Conservation (phyloP, 1,140 invertebrate species). For the Riptortus pedestris region DNA sequence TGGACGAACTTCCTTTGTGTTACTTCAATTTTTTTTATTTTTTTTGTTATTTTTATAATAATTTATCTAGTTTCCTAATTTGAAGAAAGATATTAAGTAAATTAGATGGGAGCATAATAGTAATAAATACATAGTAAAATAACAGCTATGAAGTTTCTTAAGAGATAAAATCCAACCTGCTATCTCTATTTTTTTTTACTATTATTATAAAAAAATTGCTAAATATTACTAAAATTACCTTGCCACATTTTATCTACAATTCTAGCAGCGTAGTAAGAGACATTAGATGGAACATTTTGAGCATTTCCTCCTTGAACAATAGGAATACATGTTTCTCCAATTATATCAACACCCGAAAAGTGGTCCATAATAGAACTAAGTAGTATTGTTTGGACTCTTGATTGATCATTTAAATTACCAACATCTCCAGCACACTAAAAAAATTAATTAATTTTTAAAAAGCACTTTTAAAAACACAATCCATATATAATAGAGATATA, state of each 20-base stretch:
- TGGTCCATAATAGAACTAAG: conserved; percentile 89
- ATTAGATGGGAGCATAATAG: too few relatives aligned
- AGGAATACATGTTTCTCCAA: conserved; percentile 68
- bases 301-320: conserved; percentile 63
- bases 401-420: conserved; percentile 53
- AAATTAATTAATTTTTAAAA: conserved; percentile 1
- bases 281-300: conserved; percentile 75
- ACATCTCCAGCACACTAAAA: conserved; percentile 26
- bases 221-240: too few relatives aligned
- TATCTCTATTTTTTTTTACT: too few relatives aligned
- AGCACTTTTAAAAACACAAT: conserved; percentile 8
- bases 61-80: too few relatives aligned
- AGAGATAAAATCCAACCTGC: too few relatives aligned
- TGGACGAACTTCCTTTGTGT: too few relatives aligned
- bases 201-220: too few relatives aligned
- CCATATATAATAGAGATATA: not conserved
- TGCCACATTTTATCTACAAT: conserved; percentile 97
- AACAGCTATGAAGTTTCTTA: too few relatives aligned
- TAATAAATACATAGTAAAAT: too few relatives aligned
- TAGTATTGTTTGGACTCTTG: conserved; percentile 86
- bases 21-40: too few relatives aligned
- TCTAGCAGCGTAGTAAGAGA: conserved; percentile 83
- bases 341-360: conserved; percentile 78
- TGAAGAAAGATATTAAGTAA: too few relatives aligned
- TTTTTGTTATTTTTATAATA: too few relatives aligned